These are phyloP conservation scores for Chrysaora quinquecirrha DNA, from an alignment of 30 jellyfish, hydroid and myxozoan species.

Conservation along the genomic window DNA sequence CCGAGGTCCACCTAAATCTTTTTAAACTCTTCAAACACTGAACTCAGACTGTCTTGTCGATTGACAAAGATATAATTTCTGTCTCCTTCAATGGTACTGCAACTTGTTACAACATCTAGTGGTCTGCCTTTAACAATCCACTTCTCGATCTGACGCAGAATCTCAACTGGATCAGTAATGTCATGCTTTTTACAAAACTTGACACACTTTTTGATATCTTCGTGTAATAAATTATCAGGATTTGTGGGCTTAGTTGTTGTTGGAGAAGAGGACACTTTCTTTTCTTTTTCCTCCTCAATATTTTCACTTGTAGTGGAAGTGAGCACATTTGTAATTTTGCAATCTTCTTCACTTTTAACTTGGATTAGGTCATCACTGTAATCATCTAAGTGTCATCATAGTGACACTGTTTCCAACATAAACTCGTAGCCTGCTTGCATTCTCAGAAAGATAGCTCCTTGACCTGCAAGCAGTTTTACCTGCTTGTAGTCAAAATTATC, in stretches of 20 bases:
- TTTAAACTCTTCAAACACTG: conserved; percentile 1
- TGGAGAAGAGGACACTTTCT: neutral
- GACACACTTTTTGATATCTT: neutral
- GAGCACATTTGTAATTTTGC: too few relatives aligned
- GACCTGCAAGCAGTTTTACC: conserved; percentile 15
- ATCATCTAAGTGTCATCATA: neutral
- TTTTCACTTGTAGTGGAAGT: neutral
- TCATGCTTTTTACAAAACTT: neutral
- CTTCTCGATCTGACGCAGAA: neutral
- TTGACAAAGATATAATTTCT: conserved; percentile 16
- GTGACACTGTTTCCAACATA: neutral
- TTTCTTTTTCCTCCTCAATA: neutral
- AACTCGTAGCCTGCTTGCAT: conserved; percentile 3
- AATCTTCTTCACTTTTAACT: neutral
- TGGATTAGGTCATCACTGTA: neutral
- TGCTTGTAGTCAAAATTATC: conserved; percentile 11
- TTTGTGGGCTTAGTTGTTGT: neutral
- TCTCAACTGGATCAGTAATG: neutral
- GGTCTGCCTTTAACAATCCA: neutral
- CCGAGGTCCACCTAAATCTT: neutral
- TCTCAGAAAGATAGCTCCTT: conserved; percentile 10
- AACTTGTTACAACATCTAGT: neutral
- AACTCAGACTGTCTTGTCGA: conserved; percentile 8
- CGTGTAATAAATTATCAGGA: neutral
- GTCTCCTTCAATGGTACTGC: conserved; percentile 5